Evolutionary conservation across 2,113 vertebrate species (phyloP), one percentile per base, ranked within the genome.

Genomic region (Zosterops lateralis): DNA sequence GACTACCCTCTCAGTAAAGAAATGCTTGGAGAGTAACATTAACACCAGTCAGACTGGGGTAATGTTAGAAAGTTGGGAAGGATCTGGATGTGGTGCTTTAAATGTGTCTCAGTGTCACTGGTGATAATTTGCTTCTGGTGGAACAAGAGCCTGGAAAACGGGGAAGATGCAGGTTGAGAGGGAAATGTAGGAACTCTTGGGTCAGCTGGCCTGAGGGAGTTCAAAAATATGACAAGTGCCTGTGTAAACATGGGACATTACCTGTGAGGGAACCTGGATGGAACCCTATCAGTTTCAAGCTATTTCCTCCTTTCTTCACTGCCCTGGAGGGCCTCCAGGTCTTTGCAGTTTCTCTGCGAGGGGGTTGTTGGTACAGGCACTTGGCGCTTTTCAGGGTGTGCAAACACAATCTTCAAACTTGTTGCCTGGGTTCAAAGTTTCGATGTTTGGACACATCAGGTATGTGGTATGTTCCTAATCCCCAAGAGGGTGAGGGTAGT

Each of bases 391-490:
- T 70, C 44, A 48, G 54, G 32, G 31, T 51, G 50, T 82, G 81
- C 85, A 84, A 84, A 70, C 50, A 57, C 4, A 9, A 7, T 54
- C 58, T 66, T 82, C 67, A 68, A 8, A 72, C 48, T 54, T 38
- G 22, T 92, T 89, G 84, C 87, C 36, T 85, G 60, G 87, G 91
- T 70, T 87, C 34, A 16, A 20, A 83, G 81, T 91, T 91, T 92
- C 14, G 1, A 28, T 87, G 71, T 91, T 76, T 76, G 81, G 78
- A 85, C 71, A 77, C 89, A 73, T 83, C 81, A 91, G 62, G 56
- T 28, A 3, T 25, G 25, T 92, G 91, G 92, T 87, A 96, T 95
- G 94, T 85, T 95, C 72, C 62, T 91, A 83, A 92, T 95, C 84
- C 95, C 56, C 81, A 77, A 79, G 95, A 91, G 81, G 71, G 51